Percentiles rank a stretch among this genome's conserved stretches.
These are phyloP conservation scores for Chouioia cunea DNA, from an alignment of 2,888 invertebrate species.

Conservation along the genomic window DNA sequence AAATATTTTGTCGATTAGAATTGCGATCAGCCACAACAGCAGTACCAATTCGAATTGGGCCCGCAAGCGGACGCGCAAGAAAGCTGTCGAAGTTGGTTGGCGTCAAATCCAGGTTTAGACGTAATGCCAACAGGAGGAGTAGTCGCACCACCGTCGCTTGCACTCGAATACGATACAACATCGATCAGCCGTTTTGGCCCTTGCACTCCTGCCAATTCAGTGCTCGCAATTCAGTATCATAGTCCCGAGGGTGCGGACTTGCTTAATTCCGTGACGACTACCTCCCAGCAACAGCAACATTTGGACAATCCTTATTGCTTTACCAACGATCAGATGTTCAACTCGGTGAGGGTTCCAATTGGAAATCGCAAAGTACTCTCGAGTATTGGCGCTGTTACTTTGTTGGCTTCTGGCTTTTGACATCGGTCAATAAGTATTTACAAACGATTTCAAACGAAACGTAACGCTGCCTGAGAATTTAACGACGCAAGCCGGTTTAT, in stretches of 20 bases:
- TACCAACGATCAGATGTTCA: conserved; percentile 21
- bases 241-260: conserved; percentile 19
- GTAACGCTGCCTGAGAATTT: too few species aligned
- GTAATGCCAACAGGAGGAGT: neutral
- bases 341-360: conserved; percentile 18
- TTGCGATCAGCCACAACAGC: neutral
- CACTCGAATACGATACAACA: conserved; percentile 14
- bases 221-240: conserved; percentile 29
- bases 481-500: too few species aligned
- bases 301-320: conserved; percentile 22
- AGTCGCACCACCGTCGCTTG: neutral
- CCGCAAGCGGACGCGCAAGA: conserved; percentile 53
- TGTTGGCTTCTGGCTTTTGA: too few species aligned
- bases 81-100: conserved; percentile 59
- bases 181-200: neutral
- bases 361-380: too few species aligned
- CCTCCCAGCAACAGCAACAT: conserved; percentile 17
- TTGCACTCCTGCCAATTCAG: too few species aligned
- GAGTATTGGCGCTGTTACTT: too few species aligned
- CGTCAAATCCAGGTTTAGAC: conserved; percentile 48
- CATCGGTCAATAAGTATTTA: too few species aligned
- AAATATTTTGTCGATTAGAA: neutral
- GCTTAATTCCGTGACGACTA: conserved; percentile 11
- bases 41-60: conserved; percentile 50
- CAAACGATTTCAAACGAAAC: too few species aligned